Base-by-base conservation (phyloP, 2,888 invertebrate genomes). In the Melikaiella ostensackeni region DNA sequence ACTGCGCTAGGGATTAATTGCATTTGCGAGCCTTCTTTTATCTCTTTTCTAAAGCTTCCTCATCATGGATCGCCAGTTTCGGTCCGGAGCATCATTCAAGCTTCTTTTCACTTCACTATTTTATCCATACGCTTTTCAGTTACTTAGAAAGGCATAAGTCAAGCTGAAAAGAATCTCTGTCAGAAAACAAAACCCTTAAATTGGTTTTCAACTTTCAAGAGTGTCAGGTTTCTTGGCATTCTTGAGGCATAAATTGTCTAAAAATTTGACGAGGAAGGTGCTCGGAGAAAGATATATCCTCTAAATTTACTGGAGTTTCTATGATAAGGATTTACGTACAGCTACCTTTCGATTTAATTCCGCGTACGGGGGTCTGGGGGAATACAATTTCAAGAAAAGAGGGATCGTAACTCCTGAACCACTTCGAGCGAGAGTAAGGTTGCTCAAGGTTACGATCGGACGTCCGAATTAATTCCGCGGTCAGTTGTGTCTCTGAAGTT, bases 1-100 rank as follows among this genome's bases (percentile, higher is more conserved):
- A 64, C 64, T 74, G 74, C 77, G 62, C 75, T 81, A 81, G 76
- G 84, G 87, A 88, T 87, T 88, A 88, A 88, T 88, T 83, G 86
- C 85, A 87, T 84, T 86, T 83, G 80, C 81, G 83, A 84, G 85
- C 82, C 82, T 85, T 85, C 83, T 83, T 86, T 86, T 85, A 84
- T 86, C 84, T 84, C 81, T 77, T 85, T 87, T 84, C 80, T 82
- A 84, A 85, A 87, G 87, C 86, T 85, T 85, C 85, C 83, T 73
- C 82, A 78, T 76, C 50, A 70, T 63, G 81, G 79, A 83, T 85
- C 77, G 50, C 50, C n/a, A 46, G 5, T 70, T 70, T 70, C n/a
- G 30, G 30, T 30, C n/a, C 33, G n/a, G 46, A 30, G 70, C 70
- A 50, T 27, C 70, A 70, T 50, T 24, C 66, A 50, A 70, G 24